A percentile compares a stretch with the other conserved stretches of the same genome.
Evolutionary conservation across 1,140 invertebrate genomes (phyloP).

Genomic region (Caenorhabditis briggsae): DNA sequence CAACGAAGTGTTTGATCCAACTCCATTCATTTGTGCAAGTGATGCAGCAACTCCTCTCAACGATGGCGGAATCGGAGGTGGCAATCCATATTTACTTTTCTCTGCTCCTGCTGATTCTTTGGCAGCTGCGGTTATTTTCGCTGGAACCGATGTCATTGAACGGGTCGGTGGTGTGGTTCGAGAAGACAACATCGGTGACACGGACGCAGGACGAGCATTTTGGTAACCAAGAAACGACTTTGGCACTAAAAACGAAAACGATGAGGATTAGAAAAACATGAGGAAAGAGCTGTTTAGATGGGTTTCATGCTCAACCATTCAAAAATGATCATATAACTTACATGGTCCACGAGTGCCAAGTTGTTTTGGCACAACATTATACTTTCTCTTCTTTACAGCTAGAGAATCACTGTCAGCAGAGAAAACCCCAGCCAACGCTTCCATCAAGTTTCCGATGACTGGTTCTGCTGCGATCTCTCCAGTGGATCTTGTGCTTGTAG

Average conservation of each 20-base stretch:
- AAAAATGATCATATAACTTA: background rate
- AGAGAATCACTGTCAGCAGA: background rate
- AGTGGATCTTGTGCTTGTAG: background rate
- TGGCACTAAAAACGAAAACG: background rate
- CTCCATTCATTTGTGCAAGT: background rate
- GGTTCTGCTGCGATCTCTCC: background rate
- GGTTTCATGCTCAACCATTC: too few species aligned
- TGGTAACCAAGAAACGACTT: background rate
- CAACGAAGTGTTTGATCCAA: conserved; percentile 29
- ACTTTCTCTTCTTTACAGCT: background rate
- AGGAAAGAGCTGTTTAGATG: too few species aligned
- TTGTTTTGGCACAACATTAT: too few species aligned
- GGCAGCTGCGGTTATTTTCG: background rate
- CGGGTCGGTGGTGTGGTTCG: background rate
- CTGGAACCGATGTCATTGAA: background rate
- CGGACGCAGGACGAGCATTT: background rate
- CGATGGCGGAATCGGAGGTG: conserved; percentile 6
- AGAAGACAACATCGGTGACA: background rate
- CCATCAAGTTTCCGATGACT: background rate
- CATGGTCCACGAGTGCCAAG: background rate
- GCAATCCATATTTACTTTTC: background rate
- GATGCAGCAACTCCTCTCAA: background rate
- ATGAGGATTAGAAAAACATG: background rate
- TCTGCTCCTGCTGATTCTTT: background rate
- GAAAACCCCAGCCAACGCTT: background rate